phyloP scores from a whole-genome alignment of 2,797 vertebrate species.

The Sciurus carolinensis region DNA sequence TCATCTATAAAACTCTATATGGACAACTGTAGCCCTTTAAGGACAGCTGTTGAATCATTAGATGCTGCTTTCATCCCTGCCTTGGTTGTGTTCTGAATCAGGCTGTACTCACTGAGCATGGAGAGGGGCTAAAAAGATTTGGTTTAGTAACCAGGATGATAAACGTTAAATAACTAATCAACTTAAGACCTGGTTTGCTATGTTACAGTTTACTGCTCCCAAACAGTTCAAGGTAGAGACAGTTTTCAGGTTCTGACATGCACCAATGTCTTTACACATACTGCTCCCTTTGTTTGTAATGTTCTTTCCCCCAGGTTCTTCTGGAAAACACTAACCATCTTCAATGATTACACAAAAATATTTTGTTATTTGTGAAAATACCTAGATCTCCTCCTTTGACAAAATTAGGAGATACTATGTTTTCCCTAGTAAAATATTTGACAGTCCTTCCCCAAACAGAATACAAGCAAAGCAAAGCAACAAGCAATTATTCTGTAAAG shows the following conservation, averaged over 20 bases:
- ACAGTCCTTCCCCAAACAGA: slow-evolving; percentile 27
- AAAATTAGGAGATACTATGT: neutral
- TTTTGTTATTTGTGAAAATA: neutral
- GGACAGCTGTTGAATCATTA: slow-evolving; percentile 43
- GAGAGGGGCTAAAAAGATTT: neutral
- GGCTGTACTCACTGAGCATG: neutral
- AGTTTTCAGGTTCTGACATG: neutral
- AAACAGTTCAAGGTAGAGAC: neutral
- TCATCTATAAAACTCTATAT: slow-evolving; percentile 66
- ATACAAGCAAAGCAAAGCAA: slow-evolving; percentile 47
- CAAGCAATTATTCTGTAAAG: slow-evolving; percentile 4
- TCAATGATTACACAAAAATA: neutral
- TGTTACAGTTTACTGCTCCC: slow-evolving; percentile 7
- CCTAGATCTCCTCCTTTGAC: neutral
- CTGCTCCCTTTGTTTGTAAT: neutral
- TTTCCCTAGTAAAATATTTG: neutral
- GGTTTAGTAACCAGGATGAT: slow-evolving; percentile 9
- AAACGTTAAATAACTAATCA: slow-evolving; percentile 38
- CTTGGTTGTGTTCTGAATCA: slow-evolving; percentile 68
- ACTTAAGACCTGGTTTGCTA: neutral
- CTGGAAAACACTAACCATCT: neutral
- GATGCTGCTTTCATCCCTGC: slow-evolving; percentile 47
- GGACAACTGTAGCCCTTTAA: neutral
- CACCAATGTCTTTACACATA: fast-evolving
- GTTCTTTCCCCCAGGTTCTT: neutral